Evolutionary conservation across 2,888 invertebrate species (phyloP).

Genomic region (Rotaria magnacalcarata): DNA sequence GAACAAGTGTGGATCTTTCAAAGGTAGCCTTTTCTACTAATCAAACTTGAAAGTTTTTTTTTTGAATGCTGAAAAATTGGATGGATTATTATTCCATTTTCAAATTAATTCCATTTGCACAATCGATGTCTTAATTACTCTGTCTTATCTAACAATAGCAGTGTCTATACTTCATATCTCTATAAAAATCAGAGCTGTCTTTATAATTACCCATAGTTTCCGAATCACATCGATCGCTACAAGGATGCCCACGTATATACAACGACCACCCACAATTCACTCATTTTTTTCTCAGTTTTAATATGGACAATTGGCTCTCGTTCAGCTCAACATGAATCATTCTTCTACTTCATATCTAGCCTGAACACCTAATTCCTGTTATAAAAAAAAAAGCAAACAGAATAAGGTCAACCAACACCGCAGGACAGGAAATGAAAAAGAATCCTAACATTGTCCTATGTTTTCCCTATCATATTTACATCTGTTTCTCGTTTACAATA

Average conservation of each 20-base stretch:
- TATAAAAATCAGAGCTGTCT: not conserved
- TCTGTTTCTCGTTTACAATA: slow-evolving; percentile 19
- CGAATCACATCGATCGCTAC: not conserved
- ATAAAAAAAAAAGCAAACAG: not conserved
- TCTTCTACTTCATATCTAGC: not conserved
- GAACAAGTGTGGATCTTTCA: no score
- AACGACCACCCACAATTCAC: not conserved
- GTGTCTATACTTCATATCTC: not conserved
- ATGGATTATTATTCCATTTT: no score
- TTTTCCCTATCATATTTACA: not conserved
- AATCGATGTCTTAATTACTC: no score
- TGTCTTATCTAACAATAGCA: no score
- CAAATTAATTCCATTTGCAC: no score
- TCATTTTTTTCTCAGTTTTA: not conserved
- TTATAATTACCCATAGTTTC: not conserved
- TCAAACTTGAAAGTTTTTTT: no score
- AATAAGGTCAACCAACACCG: slow-evolving; percentile 15
- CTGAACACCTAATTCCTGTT: not conserved
- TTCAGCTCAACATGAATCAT: no score
- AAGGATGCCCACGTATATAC: not conserved
- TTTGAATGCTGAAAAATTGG: no score
- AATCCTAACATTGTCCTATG: not conserved
- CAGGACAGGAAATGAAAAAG: slow-evolving; percentile 18
- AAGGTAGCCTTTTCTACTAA: no score
- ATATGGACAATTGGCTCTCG: not conserved